Evolutionary conservation across 2,888 invertebrate species (phyloP).

Genomic region (Mythimna impura): DNA sequence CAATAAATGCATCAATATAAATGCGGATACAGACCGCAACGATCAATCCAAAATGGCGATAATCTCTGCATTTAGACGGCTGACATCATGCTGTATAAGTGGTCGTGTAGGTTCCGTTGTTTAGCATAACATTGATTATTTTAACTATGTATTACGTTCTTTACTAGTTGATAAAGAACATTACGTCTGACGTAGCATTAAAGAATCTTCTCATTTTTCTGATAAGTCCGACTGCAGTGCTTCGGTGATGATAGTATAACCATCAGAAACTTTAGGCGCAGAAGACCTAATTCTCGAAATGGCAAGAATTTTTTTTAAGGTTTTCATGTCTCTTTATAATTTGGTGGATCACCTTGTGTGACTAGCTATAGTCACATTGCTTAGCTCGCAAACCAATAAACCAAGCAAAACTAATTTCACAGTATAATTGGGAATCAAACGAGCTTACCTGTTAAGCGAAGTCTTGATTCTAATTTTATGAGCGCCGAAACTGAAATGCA

Average conservation of each 20-base stretch:
- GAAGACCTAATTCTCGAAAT: too few species aligned
- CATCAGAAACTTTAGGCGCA: too few species aligned
- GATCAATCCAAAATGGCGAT: constrained; percentile 49
- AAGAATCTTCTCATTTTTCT: too few species aligned
- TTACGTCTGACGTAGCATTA: too few species aligned
- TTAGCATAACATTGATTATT: constrained; percentile 28
- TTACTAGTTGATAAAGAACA: too few species aligned
- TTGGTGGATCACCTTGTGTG: not conserved
- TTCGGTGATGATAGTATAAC: too few species aligned
- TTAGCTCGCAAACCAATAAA: constrained; percentile 8
- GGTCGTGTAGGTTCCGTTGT: constrained; percentile 44
- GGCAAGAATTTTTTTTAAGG: too few species aligned
- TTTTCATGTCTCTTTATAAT: not conserved
- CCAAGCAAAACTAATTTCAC: constrained; percentile 20
- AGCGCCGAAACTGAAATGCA: too few species aligned
- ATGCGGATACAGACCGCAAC: constrained; percentile 9
- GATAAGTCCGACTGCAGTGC: too few species aligned
- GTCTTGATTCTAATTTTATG: too few species aligned
- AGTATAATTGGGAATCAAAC: too few species aligned
- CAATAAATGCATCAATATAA: constrained; percentile 34
- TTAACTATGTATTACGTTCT: not conserved
- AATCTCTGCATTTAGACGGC: constrained; percentile 43
- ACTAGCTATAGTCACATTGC: not conserved
- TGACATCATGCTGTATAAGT: constrained; percentile 54
- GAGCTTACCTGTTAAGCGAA: too few species aligned